Conservation (phyloP, 2,113 vertebrate genomes). For the Ochotona curzoniae region DNA sequence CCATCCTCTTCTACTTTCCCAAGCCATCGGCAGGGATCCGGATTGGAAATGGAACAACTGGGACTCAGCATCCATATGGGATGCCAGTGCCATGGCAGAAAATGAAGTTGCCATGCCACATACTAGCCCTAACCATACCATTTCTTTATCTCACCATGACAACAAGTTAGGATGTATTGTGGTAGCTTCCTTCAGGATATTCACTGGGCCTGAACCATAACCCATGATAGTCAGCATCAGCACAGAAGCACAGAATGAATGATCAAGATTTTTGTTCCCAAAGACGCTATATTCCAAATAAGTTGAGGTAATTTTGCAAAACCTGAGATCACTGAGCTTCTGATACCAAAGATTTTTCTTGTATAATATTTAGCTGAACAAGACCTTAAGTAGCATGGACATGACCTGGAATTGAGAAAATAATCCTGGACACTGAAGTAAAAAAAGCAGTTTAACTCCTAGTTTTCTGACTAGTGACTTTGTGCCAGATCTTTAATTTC, state of each 20-base stretch:
- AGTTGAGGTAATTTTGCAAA: not conserved
- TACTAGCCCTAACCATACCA: not conserved
- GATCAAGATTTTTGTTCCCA: not conserved
- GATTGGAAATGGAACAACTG: too few relatives aligned
- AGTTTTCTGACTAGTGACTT: not conserved
- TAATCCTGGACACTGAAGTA: not conserved
- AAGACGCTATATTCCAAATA: not conserved
- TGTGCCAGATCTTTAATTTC: not conserved
- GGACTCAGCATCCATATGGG: too few relatives aligned
- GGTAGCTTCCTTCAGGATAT: not conserved
- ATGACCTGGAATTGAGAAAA: not conserved
- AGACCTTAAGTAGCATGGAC: not conserved
- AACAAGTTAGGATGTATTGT: not conserved
- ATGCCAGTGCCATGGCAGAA: too few relatives aligned
- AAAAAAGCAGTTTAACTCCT: slow-evolving; percentile 8
- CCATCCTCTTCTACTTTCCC: too few relatives aligned
- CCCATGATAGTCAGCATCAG: not conserved
- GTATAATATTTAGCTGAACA: not conserved
- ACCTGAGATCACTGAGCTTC: not conserved
- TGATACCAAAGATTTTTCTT: not conserved
- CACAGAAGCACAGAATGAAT: not conserved
- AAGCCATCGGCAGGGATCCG: too few relatives aligned
- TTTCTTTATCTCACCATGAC: not conserved
- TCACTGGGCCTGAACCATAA: not conserved
- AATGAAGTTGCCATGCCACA: too few relatives aligned